phyloP scores from a whole-genome alignment of 2,797 vertebrate genomes.

The Onychomys torridus region DNA sequence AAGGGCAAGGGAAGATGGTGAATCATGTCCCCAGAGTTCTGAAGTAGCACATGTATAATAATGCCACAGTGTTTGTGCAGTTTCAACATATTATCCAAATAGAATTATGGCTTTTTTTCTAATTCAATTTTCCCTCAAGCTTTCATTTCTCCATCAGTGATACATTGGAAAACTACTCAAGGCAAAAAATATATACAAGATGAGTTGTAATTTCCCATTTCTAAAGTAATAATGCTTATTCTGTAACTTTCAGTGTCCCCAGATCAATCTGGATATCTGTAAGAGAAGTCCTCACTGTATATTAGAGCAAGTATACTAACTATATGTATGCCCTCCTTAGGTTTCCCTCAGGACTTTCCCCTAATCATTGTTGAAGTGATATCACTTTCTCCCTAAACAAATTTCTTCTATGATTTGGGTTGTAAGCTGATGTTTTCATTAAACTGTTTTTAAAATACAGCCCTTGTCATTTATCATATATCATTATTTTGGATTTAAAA shows the following conservation, averaged over 20 bases:
- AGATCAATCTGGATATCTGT: conserved; percentile 65
- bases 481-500: neutral
- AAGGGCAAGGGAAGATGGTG: conserved; percentile 32
- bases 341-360: neutral
- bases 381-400: conserved; percentile 27
- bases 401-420: conserved; percentile 1
- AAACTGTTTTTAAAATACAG: neutral
- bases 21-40: conserved; percentile 60
- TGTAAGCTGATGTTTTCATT: neutral
- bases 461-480: neutral
- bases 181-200: conserved; percentile 62
- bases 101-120: conserved; percentile 63
- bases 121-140: conserved; percentile 69
- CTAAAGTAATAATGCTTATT: conserved; percentile 60
- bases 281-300: conserved; percentile 51
- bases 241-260: conserved; percentile 20
- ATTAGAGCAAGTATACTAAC: neutral
- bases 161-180: conserved; percentile 67
- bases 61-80: conserved; percentile 51
- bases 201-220: conserved; percentile 69
- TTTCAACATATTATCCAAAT: conserved; percentile 66
- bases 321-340: neutral
- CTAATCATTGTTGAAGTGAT: neutral
- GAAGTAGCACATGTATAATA: conserved; percentile 37
- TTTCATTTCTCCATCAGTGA: conserved; percentile 66